These are phyloP conservation scores for Campopleginae sp. DNA, from an alignment of 2,888 invertebrate species.

Conservation along the genomic window DNA sequence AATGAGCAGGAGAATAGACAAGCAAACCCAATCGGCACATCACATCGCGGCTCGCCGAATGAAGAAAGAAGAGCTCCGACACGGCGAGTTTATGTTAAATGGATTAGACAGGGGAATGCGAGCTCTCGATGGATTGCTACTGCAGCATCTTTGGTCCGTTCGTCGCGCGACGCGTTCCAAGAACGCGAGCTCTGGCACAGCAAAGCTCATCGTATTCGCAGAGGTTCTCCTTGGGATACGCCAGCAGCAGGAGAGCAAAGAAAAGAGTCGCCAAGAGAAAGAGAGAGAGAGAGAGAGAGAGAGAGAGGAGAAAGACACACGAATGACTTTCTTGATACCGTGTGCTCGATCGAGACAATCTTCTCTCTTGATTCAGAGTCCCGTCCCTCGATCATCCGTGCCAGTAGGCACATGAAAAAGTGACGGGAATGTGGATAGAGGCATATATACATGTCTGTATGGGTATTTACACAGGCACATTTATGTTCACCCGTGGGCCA, in stretches of 20 bases:
- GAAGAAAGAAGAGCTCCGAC: slow-evolving; percentile 69
- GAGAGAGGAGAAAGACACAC: not conserved
- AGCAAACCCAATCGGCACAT: slow-evolving; percentile 33
- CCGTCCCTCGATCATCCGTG: slow-evolving; percentile 37
- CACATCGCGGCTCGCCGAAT: slow-evolving; percentile 19
- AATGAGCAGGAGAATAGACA: not conserved
- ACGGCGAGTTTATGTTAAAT: slow-evolving; percentile 81
- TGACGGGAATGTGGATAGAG: slow-evolving; percentile 63
- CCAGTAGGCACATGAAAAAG: slow-evolving; percentile 57
- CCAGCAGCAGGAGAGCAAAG: slow-evolving; percentile 7
- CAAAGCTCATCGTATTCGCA: slow-evolving; percentile 29
- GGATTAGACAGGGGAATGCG: slow-evolving; percentile 83
- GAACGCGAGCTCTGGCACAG: slow-evolving; percentile 50
- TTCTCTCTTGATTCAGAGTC: slow-evolving; percentile 20
- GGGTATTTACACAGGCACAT: slow-evolving; percentile 1
- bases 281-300: not conserved
- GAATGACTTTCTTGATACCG: slow-evolving; percentile 14
- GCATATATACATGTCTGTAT: not conserved
- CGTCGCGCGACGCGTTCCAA: slow-evolving; percentile 68
- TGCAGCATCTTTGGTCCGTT: slow-evolving; percentile 43
- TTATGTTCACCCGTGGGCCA: slow-evolving; percentile 47
- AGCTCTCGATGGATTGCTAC: slow-evolving; percentile 80
- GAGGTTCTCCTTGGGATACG: slow-evolving; percentile 33
- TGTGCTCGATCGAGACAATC: slow-evolving; percentile 3
- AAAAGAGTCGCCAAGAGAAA: slow-evolving; percentile 7